Conservation (phyloP, 2,888 invertebrate species). For the Drosophila anomelani region DNA sequence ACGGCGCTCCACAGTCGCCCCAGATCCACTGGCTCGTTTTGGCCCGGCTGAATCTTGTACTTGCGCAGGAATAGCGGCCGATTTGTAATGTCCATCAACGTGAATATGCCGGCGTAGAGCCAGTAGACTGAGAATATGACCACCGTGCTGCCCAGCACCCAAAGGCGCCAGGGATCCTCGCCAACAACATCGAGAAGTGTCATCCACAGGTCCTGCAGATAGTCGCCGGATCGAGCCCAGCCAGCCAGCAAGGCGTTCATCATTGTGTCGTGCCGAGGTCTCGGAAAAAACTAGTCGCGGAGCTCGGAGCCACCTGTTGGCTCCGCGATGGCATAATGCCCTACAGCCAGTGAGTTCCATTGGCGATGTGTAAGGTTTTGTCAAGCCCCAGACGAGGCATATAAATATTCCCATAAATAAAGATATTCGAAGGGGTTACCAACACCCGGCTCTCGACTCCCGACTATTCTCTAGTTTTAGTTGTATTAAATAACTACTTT, state of each 20-base stretch:
- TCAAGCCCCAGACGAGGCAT: background rate
- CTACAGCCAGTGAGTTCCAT: slow-evolving; percentile 18
- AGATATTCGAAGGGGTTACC: background rate
- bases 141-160: slow-evolving; percentile 87
- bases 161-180: slow-evolving; percentile 87
- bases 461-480: too few species aligned
- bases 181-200: slow-evolving; percentile 87
- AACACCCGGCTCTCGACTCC: background rate
- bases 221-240: slow-evolving; percentile 88
- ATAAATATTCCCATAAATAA: background rate
- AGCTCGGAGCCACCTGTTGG: too few species aligned
- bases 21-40: slow-evolving; percentile 89
- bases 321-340: background rate
- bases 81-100: slow-evolving; percentile 89
- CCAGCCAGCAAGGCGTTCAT: slow-evolving; percentile 86
- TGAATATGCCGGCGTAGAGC: slow-evolving; percentile 89
- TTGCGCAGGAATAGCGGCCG: slow-evolving; percentile 88
- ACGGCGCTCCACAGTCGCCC: slow-evolving; percentile 87
- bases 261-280: slow-evolving; percentile 7
- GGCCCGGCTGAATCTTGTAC: slow-evolving; percentile 92
- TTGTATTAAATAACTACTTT: background rate
- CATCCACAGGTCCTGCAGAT: slow-evolving; percentile 91
- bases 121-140: slow-evolving; percentile 89
- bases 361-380: background rate
- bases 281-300: slow-evolving; percentile 11